Base-by-base conservation (phyloP, 2,113 vertebrate species). In the Gnathonemus longibarbis region DNA sequence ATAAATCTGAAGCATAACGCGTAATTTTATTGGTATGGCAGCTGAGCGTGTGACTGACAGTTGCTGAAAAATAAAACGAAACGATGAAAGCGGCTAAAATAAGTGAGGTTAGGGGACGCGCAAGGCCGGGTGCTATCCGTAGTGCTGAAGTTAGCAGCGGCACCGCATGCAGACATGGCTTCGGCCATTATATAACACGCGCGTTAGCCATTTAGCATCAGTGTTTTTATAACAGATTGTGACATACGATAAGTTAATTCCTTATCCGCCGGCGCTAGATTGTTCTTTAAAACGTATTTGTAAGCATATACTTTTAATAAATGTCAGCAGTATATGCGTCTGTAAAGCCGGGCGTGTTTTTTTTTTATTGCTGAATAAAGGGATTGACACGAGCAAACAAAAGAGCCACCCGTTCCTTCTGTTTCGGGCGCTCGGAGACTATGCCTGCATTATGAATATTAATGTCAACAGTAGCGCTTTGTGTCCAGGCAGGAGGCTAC, bases 401-500 rank as follows among this genome's bases (percentile, higher is more conserved):
- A 96, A 96, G 96, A 96, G 96, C 95, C 96, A 96, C 96, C 96
- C 96, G 96, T 96, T 96, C 96, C 95, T 95, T 95, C 74, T 94
- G 95, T 95, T 94, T 95, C 94, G 94, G 93, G 89, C 94, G 94
- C 94, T 91, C 95, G 93, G 93, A 95, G 94, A 94, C 95, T 94
- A 94, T 94, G 95, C 95, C 95, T 94, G 95, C 95, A 94, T 95
- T 96, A 96, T 96, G 96, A 96, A 96, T 96, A 96, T 96, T 96
- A 96, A 96, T 96, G 96, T 95, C 93, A 95, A 96, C 96, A 96
- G 95, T 95, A 94, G 95, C 95, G 96, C 96, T 96, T 96, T 96
- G 96, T 96, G 94, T 94, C 91, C 94, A 93, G 95, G 94, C 95
- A 94, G 94, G 91, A 88, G 94, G 94, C 94, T 95, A 95, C 94